phyloP scores from a whole-genome alignment of 2,888 invertebrate species.

The Orthonevra nobilis region DNA sequence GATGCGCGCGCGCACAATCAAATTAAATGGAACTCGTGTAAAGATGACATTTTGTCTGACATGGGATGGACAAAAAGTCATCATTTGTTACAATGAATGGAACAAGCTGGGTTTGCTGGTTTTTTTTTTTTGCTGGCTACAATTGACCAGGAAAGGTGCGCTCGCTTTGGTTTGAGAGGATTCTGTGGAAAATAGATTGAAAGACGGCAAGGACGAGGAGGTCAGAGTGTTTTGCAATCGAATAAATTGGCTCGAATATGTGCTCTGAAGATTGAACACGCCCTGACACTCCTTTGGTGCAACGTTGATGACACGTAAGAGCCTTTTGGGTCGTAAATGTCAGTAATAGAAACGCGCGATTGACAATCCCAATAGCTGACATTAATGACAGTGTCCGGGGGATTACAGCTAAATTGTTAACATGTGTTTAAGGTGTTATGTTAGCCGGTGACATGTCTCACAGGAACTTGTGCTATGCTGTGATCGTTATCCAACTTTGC shows the following conservation, averaged over 20 bases:
- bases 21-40: conserved; percentile 75
- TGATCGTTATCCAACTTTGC: too few relatives aligned
- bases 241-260: conserved; percentile 52
- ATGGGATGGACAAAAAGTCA: conserved; percentile 73
- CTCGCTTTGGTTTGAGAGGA: background rate
- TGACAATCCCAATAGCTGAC: conserved; percentile 26
- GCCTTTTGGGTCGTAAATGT: conserved; percentile 40
- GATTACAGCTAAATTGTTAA: conserved; percentile 5
- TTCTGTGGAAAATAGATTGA: conserved; percentile 6
- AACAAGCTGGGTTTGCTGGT: conserved; percentile 39
- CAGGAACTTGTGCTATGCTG: background rate
- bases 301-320: background rate
- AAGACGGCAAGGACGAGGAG: conserved; percentile 19
- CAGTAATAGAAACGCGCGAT: conserved; percentile 33
- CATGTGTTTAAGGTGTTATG: conserved; percentile 27
- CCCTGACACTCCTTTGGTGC: conserved; percentile 60
- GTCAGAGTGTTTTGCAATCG: conserved; percentile 36
- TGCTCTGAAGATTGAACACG: conserved; percentile 26
- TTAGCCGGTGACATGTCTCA: background rate
- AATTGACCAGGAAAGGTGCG: conserved; percentile 62
- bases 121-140: conserved; percentile 17
- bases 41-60: conserved; percentile 76
- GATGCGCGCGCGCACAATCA: conserved; percentile 59
- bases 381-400: conserved; percentile 27
- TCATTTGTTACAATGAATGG: conserved; percentile 73